Base-by-base conservation (phyloP, 1,140 invertebrate genomes). In the Archivesica marissinica region DNA sequence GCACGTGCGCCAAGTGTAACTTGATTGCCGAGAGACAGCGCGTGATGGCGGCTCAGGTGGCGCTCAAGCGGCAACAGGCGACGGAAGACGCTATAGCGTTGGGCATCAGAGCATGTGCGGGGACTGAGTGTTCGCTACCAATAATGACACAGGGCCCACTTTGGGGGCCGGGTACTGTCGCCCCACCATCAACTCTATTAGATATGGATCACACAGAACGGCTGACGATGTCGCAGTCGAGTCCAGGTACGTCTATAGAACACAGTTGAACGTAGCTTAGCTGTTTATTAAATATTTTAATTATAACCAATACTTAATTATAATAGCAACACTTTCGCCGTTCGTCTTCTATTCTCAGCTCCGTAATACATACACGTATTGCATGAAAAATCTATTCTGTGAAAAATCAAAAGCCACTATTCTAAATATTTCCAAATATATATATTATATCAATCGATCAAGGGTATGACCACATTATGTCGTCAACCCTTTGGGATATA, bases 11-110 rank as follows among this genome's bases (percentile, higher is more conserved):
- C 56, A 97, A 97, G 93, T 99, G 98, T 92, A 95, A 96, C 44
- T 94, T 97, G 4, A 98, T 97, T 1, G 96, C 96, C 6, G 93
- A 94, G 68, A 81, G 93, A 66, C 93, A 94, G 86, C 81, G 93
- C 41, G 93, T 94, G 17, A 94, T 94, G 93, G 93, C 93, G 4
- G 93, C 93, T 13, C 93, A 99, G 97, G 98, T 99, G n/a, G 98
- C 98, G 17, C 93, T 99, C 75, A 99, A 99, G 94, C 95, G 98
- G 52, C 98, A 99, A 93, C 98, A 99, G 95, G 98, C 98, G 0
- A 98, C 98, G 0, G 98, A 99, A 95, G 98, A 99, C 93, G 98
- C 98, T 39, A 98, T 99, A 80, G 98, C 98, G 0, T 94, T 99
- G 75, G 97, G 98, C 61, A 95, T 99, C 89, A 96, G 98, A 25